These are phyloP conservation scores for Ianthella basta DNA, from an alignment of 37 sponge, comb jelly and placozoan genomes.

Conservation along the genomic window DNA sequence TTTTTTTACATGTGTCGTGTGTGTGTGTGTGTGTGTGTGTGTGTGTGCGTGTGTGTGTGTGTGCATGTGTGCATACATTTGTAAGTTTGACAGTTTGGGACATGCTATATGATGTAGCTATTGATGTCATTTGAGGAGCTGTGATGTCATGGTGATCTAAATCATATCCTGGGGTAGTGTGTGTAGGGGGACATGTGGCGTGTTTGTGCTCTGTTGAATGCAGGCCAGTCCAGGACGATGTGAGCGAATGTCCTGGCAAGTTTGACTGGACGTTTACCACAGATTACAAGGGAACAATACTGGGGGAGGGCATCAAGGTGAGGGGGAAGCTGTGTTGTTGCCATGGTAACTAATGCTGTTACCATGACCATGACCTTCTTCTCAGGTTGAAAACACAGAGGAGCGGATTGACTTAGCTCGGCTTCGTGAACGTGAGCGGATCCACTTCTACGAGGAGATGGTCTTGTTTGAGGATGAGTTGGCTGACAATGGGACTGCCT, in stretches of 20 bases:
- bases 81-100: too few relatives aligned
- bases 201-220: too few relatives aligned
- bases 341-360: too few relatives aligned
- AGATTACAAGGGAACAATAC: conserved; percentile 68
- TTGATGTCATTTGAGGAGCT: too few relatives aligned
- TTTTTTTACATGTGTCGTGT: too few relatives aligned
- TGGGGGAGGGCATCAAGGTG: conserved; percentile 22
- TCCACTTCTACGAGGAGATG: conserved; percentile 80
- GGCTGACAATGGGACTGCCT: conserved; percentile 88
- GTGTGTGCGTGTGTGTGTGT: too few relatives aligned
- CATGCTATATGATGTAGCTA: too few relatives aligned
- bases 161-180: too few relatives aligned
- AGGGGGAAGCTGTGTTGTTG: too few relatives aligned
- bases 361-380: not conserved
- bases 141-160: too few relatives aligned
- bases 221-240: not conserved
- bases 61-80: not conserved
- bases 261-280: conserved; percentile 99
- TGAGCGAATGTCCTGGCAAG: conserved; percentile 3
- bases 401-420: conserved; percentile 80
- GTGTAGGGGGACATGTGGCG: too few relatives aligned
- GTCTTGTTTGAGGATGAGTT: conserved; percentile 96
- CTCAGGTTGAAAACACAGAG: conserved; percentile 58
- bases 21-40: too few relatives aligned
- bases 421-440: conserved; percentile 79